Evolutionary conservation across 2,797 vertebrate species (phyloP), one percentile per base, ranked within the genome.

Genomic region (Sebastes ruberrimus): DNA sequence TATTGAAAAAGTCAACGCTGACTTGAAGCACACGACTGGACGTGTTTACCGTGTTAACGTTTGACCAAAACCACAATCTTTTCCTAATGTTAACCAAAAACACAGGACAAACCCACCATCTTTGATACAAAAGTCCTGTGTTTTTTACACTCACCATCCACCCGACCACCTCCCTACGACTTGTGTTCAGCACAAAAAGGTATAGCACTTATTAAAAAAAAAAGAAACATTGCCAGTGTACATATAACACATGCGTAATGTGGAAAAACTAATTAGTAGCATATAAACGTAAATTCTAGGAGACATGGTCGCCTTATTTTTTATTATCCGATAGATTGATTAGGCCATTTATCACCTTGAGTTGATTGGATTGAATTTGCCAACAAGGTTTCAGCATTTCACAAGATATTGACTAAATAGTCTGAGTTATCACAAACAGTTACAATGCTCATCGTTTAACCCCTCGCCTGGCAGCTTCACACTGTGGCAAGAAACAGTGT

Each of bases 361-460:
- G 25, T 18, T 28, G 25, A 71, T 13, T 74, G 10, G 18, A 60
- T 70, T 57, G n/a, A 25, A 57, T 49, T 68, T 38, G 13, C 46
- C 23, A 23, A 14, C 30, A n/a, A 22, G 52, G 52, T 53, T 56
- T 70, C 23, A 13, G 49, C n/a, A 23, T 60, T 78, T 73, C 13
- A 49, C 30, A 57, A 10, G 52, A 28, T 49, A 72, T 66, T 13
- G 66, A 64, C 30, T 49, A 5, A 62, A 28, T 28, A 4, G 49
- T 20, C 49, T 52, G 10, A 18, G 52, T n/a, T 62, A 59, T 71
- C 63, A 61, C 11, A 60, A 42, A 1, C 10, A 4, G 25, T 67
- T 62, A 20, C 38, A 32, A 2, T 4, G 18, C 20, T n/a, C 5
- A 11, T 23, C 4, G 8, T 88, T 90, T 79, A 79, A 89, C 82